phyloP scores from a whole-genome alignment of 2,113 vertebrate genomes.

The Mystacornis crossleyi region DNA sequence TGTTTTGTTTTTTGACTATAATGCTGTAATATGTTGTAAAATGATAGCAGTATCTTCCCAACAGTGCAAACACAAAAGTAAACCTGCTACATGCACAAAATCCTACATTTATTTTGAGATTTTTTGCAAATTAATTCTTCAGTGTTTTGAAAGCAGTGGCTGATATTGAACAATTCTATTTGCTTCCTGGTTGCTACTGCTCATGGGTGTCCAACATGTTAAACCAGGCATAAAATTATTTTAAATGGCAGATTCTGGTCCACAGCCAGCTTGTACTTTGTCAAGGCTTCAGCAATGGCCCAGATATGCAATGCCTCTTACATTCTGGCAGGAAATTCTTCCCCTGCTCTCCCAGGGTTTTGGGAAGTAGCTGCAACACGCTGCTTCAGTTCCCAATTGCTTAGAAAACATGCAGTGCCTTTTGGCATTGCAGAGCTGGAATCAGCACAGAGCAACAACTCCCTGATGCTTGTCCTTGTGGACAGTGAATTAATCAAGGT shows the following conservation, averaged over 20 bases:
- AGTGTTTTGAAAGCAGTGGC: neutral
- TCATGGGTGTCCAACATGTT: neutral
- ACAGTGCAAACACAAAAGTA: neutral
- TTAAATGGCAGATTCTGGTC: slow-evolving; percentile 11
- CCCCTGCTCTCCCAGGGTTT: neutral
- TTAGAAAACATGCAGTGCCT: neutral
- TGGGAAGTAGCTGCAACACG: neutral
- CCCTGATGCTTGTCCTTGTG: neutral
- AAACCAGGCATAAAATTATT: slow-evolving; percentile 14
- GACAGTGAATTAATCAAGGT: neutral
- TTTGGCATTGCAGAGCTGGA: neutral
- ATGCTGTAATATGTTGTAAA: neutral
- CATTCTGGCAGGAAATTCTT: neutral
- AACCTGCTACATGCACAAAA: neutral
- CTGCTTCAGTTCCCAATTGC: neutral
- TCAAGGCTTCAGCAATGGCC: neutral
- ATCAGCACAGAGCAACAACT: neutral
- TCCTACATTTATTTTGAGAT: neutral
- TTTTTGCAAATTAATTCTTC: neutral
- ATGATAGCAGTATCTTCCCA: neutral
- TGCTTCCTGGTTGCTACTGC: neutral
- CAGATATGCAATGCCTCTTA: neutral
- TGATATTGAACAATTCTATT: neutral
- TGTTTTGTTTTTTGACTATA: neutral
- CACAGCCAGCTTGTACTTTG: neutral